Evolutionary conservation across 2,888 invertebrate species (phyloP).

Genomic region (Allolobophora icterica): DNA sequence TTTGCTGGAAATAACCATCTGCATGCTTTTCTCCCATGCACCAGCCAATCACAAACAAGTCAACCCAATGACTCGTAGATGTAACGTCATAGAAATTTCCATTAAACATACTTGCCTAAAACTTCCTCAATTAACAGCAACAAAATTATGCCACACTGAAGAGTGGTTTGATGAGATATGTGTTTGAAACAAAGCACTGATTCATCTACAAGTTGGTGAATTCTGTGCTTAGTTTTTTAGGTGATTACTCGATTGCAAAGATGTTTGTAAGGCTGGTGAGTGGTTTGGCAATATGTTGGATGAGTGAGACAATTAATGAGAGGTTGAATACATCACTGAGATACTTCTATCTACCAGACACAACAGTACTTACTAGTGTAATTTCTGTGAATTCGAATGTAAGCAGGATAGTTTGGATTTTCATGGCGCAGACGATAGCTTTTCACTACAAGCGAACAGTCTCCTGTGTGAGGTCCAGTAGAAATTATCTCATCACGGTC

Average conservation of each 20-base stretch:
- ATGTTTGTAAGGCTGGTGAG: not conserved
- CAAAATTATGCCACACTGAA: too few relatives aligned
- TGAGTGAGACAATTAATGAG: not conserved
- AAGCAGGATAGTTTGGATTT: conserved; percentile 17
- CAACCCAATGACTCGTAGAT: too few relatives aligned
- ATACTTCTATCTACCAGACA: not conserved
- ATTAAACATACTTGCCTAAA: too few relatives aligned
- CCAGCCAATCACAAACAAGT: too few relatives aligned
- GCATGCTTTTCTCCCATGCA: too few relatives aligned
- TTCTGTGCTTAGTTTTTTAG: too few relatives aligned
- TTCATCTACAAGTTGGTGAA: too few relatives aligned
- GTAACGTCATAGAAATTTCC: too few relatives aligned
- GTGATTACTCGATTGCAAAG: not conserved
- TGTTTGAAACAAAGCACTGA: too few relatives aligned
- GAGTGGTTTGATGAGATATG: too few relatives aligned
- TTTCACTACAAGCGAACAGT: not conserved
- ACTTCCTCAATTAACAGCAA: too few relatives aligned
- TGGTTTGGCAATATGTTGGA: not conserved
- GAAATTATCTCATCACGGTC: not conserved
- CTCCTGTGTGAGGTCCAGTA: not conserved
- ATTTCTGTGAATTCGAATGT: conserved; percentile 10
- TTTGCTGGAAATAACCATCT: too few relatives aligned
- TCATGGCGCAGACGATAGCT: not conserved
- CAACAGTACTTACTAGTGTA: conserved; percentile 17
- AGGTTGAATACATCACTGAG: not conserved